Percentiles rank a stretch among this genome's conserved stretches.
Evolutionary conservation across 2,888 invertebrate genomes (phyloP).

Genomic region (Julus scandinavius): DNA sequence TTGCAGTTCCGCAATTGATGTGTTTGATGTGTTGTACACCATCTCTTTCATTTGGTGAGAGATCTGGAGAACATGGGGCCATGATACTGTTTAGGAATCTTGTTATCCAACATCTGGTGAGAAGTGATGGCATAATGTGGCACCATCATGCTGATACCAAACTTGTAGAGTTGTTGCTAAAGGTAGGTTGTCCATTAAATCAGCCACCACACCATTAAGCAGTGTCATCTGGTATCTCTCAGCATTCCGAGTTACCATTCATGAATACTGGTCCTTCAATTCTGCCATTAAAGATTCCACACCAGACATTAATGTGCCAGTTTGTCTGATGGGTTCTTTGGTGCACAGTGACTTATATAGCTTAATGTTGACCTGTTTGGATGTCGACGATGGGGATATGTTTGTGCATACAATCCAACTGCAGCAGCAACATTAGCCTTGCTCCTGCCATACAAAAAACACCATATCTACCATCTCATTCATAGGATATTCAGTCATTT

Average conservation of each 20-base stretch:
- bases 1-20: no score
- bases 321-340: no score
- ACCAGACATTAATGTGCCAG: background rate
- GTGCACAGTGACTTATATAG: no score
- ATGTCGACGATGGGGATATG: no score
- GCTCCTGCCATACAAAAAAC: no score
- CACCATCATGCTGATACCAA: constrained; percentile 57
- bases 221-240: background rate
- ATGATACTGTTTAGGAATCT: constrained; percentile 54
- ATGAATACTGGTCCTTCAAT: background rate
- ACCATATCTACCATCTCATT: no score
- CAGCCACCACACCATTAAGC: background rate
- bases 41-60: background rate
- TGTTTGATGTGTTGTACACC: no score
- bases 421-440: no score
- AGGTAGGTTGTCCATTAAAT: background rate
- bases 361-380: no score
- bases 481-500: no score
- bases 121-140: constrained; percentile 54
- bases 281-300: background rate
- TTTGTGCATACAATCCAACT: no score
- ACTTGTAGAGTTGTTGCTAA: background rate
- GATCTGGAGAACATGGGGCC: constrained; percentile 57
- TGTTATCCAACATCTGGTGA: constrained; percentile 44
- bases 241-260: background rate